Conservation (phyloP, 2,113 vertebrate species). For the Cervus canadensis region DNA sequence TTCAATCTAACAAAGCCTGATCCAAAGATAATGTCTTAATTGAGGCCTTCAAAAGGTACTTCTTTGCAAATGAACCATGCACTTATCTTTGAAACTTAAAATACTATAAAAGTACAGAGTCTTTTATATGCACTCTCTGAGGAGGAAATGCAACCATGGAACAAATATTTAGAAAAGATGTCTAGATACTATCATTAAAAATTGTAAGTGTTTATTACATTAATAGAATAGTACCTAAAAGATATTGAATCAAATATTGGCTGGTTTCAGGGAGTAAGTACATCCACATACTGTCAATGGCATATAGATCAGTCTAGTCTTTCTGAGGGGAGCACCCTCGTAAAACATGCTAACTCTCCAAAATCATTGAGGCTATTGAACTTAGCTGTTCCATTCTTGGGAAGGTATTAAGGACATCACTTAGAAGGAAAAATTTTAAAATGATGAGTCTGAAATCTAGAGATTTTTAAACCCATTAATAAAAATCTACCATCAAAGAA, state of each 20-base stretch:
- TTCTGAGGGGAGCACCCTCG: neutral
- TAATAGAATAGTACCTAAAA: neutral
- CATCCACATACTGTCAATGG: neutral
- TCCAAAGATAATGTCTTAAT: conserved; percentile 18
- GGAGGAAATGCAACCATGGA: neutral
- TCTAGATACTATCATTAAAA: neutral
- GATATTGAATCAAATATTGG: neutral
- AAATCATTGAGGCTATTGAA: neutral
- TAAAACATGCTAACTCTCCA: neutral
- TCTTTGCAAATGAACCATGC: neutral
- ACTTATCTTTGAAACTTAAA: neutral
- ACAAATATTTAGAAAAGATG: neutral
- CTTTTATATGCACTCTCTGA: neutral
- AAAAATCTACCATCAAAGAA: conserved; percentile 12
- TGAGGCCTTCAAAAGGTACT: neutral
- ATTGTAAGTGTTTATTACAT: neutral
- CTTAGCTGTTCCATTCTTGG: neutral
- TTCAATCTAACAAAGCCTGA: neutral
- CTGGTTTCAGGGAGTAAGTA: neutral
- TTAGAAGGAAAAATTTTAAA: neutral
- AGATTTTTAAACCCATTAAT: neutral
- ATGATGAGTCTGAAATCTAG: neutral
- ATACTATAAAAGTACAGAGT: neutral
- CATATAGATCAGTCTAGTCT: neutral
- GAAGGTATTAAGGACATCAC: neutral